Percentiles rank a stretch among this genome's conserved stretches.
Evolutionary conservation across 2,888 invertebrate species (phyloP).

Genomic region (Andrena hattorfiana): DNA sequence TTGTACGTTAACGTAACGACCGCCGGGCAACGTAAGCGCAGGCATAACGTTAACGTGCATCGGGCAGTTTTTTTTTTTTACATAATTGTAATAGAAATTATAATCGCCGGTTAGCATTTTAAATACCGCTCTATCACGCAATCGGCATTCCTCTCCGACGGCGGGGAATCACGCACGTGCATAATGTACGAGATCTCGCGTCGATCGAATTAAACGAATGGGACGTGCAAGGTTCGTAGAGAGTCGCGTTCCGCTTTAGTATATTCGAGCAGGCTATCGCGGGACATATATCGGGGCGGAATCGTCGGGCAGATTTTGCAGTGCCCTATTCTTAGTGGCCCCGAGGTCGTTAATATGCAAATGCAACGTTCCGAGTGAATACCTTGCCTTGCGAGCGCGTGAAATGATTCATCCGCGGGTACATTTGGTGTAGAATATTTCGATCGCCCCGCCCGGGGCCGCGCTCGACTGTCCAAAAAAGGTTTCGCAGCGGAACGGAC

Average conservation of each 20-base stretch:
- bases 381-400: constrained; percentile 51
- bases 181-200: background rate
- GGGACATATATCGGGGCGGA: constrained; percentile 23
- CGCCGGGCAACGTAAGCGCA: background rate
- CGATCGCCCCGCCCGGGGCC: constrained; percentile 14
- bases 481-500: background rate
- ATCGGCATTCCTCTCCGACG: background rate
- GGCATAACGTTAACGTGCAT: background rate
- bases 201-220: constrained; percentile 1
- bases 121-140: background rate
- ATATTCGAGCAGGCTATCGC: constrained; percentile 28
- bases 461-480: constrained; percentile 7
- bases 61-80: background rate
- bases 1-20: background rate
- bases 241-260: constrained; percentile 4
- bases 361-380: constrained; percentile 53
- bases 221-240: background rate
- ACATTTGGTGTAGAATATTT: constrained; percentile 53
- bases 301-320: constrained; percentile 29
- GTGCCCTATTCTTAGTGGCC: constrained; percentile 57
- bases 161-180: background rate
- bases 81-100: background rate
- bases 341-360: constrained; percentile 67
- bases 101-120: background rate
- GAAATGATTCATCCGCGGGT: constrained; percentile 59